phyloP scores from a whole-genome alignment of 1,140 invertebrate species.

The Euglossa dilemma region DNA sequence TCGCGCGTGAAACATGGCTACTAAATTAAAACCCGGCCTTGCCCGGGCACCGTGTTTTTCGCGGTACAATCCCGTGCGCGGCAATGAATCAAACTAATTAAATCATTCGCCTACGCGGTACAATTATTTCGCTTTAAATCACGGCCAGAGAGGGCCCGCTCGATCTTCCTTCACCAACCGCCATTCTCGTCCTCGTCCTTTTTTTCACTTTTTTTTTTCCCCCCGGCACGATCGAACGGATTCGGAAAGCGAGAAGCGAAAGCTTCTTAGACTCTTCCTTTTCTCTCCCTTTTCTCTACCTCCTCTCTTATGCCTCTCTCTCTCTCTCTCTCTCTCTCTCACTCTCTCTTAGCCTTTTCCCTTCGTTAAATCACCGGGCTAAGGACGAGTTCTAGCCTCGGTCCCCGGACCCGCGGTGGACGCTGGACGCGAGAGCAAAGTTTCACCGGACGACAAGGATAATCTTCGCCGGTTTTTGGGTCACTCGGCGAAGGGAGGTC shows the following conservation, averaged over 20 bases:
- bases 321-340: no score
- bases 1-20: slow-evolving; percentile 39
- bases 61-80: slow-evolving; percentile 11
- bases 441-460: background rate
- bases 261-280: background rate
- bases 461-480: slow-evolving; percentile 29
- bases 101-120: slow-evolving; percentile 45
- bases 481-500: slow-evolving; percentile 32
- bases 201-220: background rate
- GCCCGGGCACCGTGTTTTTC: slow-evolving; percentile 20
- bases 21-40: slow-evolving; percentile 43
- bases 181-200: background rate
- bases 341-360: background rate
- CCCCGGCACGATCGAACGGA: background rate
- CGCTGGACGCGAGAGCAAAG: background rate
- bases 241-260: background rate
- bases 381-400: background rate
- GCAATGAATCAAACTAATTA: slow-evolving; percentile 52
- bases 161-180: background rate
- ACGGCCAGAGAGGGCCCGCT: background rate
- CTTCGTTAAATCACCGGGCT: background rate
- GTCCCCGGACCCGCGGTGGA: background rate
- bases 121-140: slow-evolving; percentile 42
- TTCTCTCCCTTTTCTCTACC: background rate
- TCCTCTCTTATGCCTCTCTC: no score